Percentiles rank a stretch among this genome's conserved stretches.
phyloP scores from a whole-genome alignment of 2,113 vertebrate genomes.

The Protomyctophum bolini region DNA sequence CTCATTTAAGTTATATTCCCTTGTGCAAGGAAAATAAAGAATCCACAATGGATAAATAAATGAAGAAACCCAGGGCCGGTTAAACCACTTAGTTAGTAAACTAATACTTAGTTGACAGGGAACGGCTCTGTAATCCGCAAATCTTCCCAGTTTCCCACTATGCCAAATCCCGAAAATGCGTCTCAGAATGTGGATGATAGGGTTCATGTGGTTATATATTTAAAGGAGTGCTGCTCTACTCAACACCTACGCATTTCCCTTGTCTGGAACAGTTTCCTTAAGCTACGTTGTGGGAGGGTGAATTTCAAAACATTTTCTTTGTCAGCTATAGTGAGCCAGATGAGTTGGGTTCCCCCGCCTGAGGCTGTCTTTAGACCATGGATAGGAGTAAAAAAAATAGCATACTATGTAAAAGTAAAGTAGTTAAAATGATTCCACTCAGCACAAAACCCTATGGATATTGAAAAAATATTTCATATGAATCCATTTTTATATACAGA shows the following conservation, averaged over 20 bases:
- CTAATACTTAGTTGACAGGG: too few relatives aligned
- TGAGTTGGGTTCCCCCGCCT: slow-evolving; percentile 16
- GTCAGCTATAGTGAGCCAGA: slow-evolving; percentile 16
- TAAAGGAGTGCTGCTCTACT: slow-evolving; percentile 31
- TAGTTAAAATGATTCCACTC: too few relatives aligned
- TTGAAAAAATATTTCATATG: too few relatives aligned
- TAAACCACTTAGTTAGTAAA: too few relatives aligned
- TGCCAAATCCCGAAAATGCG: too few relatives aligned
- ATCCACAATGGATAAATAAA: too few relatives aligned
- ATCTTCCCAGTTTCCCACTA: too few relatives aligned
- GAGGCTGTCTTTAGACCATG: slow-evolving; percentile 3
- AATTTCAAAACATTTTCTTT: slow-evolving; percentile 42
- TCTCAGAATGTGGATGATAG: neutral
- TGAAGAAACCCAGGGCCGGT: too few relatives aligned
- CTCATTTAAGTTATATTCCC: too few relatives aligned
- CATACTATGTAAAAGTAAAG: neutral
- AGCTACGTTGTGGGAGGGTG: slow-evolving; percentile 22
- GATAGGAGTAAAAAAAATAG: neutral
- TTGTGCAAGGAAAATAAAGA: too few relatives aligned
- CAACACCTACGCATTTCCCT: slow-evolving; percentile 57
- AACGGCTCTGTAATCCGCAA: too few relatives aligned
- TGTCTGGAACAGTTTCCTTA: slow-evolving; percentile 44
- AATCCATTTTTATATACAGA: neutral
- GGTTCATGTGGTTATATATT: neutral
- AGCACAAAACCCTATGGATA: too few relatives aligned